Percentiles rank a stretch among this genome's conserved stretches.
Evolutionary conservation across 2,113 vertebrate species (phyloP).

Genomic region (Alces alces): DNA sequence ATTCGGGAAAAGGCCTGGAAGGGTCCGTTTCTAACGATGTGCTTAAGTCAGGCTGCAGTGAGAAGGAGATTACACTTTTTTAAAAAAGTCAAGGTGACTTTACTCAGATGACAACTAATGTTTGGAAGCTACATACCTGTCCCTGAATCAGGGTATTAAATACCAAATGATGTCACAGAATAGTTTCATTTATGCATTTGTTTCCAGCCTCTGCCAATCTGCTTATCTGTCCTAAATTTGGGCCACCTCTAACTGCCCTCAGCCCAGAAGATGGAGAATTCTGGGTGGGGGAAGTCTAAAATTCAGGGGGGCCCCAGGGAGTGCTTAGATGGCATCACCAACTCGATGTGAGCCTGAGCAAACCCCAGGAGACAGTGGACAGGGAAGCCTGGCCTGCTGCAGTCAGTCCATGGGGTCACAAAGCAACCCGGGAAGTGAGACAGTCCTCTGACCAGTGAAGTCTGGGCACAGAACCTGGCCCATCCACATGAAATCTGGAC

Average conservation of each 20-base stretch:
- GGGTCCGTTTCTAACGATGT: neutral
- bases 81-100: neutral
- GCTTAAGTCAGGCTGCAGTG: neutral
- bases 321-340: neutral
- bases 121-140: neutral
- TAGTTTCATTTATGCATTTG: neutral
- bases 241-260: neutral
- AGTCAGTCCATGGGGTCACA: neutral
- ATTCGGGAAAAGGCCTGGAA: neutral
- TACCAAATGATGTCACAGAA: neutral
- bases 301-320: neutral
- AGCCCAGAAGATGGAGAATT: neutral
- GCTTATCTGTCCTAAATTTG: neutral
- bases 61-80: neutral
- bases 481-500: too few species aligned
- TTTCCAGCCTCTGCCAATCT: neutral
- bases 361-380: neutral
- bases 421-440: neutral
- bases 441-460: neutral
- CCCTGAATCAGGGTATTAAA: neutral
- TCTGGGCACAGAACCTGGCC: rapidly evolving
- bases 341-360: neutral
- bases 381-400: neutral
- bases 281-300: neutral
- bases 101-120: neutral